Evolutionary conservation across 2,888 invertebrate genomes (phyloP), one percentile per base, ranked within the genome.

Genomic region (Caenorhabditis macrosperma): DNA sequence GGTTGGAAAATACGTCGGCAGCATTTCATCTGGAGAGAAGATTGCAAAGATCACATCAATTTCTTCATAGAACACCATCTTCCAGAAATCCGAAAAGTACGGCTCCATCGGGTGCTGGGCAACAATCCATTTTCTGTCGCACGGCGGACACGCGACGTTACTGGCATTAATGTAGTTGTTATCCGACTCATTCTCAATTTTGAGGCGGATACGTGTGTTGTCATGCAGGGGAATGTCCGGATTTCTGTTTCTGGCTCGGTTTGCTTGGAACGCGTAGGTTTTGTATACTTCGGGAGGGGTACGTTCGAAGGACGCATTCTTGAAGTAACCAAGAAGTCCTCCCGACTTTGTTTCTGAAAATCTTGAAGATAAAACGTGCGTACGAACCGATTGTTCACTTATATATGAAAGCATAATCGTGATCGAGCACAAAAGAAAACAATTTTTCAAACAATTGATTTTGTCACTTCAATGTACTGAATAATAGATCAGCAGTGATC

Each of bases 21-120:
- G 52, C 15, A 35, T 30, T 17, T 75, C 75, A 10, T 75, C 71
- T 0, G 69, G 26, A 0, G 64, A 38, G 52, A 63, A 75, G 5
- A 80, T 48, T 0, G 75, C 69, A 6, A 52, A 38, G 20, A 80
- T 66, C 1, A 54, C 41, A n/a, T 75, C 75, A n/a, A 69, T 48
- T n/a, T 80, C 69, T 9, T 80, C 69, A 38, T 80, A 69, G 28
- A 80, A 75, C 3, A 80, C 68, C 80, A 80, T 80, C 26, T 66
- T 59, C 80, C 80, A 80, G 38, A 75, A 80, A 26, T 80, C 75
- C 38, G 60, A 75, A 33, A 33, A 71, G n/a, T 60, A 67, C 22
- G 59, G 17, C 30, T 80, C 74, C 63, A 80, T 66, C 1, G 80
- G 80, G 60, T 80, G 80, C 20, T 80, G 79, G 1, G 74, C 50